Conservation (phyloP, 2,797 vertebrate genomes). For the Gallinago stenura region DNA sequence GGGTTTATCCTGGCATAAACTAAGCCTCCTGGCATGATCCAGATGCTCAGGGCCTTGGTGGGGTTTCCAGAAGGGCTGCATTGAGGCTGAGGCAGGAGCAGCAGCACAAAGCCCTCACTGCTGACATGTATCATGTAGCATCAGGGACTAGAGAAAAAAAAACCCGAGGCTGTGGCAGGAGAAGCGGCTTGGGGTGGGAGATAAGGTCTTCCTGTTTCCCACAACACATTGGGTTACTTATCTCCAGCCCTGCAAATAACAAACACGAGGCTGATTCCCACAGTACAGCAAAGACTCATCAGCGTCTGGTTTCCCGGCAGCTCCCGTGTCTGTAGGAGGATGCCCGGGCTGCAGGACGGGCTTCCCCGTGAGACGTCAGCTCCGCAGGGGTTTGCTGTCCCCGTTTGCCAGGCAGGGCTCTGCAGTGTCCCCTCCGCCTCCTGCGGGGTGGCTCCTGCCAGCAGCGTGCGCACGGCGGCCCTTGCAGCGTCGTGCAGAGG, state of each 20-base stretch:
- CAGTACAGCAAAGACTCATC: not conserved
- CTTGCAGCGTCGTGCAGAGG: not conserved
- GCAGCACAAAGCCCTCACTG: not conserved
- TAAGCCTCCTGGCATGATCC: not conserved
- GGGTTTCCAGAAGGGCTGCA: not conserved
- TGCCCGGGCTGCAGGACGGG: not conserved
- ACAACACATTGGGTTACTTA: slow-evolving; percentile 40
- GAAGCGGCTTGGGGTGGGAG: not conserved
- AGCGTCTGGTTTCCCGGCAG: not conserved
- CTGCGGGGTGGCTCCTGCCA: rapidly evolving
- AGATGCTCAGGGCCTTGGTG: rapidly evolving
- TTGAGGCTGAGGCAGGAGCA: not conserved
- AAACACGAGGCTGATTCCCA: not conserved
- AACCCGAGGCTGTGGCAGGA: not conserved
- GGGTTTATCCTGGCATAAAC: not conserved
- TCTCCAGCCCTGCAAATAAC: slow-evolving; percentile 15
- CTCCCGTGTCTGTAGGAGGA: not conserved
- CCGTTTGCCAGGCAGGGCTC: not conserved
- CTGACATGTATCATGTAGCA: not conserved
- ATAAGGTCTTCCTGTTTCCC: slow-evolving; percentile 63
- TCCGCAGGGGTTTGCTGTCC: not conserved
- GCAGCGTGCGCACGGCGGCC: rapidly evolving
- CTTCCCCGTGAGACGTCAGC: rapidly evolving
- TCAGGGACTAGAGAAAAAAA: not conserved
- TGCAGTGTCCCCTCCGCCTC: rapidly evolving